Evolutionary conservation across 2,113 vertebrate species (phyloP), one percentile per base, ranked within the genome.

Genomic region (Myrmophylax atrothorax): DNA sequence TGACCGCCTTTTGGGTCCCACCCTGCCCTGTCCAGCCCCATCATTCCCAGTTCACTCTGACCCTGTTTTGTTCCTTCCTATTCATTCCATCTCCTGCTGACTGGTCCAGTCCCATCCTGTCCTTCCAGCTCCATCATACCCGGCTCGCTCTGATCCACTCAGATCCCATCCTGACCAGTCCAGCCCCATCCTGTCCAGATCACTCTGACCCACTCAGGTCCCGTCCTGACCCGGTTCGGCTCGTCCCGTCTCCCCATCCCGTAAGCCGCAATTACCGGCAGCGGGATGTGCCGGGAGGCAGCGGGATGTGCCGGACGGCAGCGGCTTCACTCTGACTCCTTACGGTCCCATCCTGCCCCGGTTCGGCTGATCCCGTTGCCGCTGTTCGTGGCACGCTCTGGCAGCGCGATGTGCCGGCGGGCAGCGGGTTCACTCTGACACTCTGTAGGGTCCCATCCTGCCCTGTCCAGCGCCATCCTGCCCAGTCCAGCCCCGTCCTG

Each of bases 21-120:
- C 38, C 35, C 60, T 67, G 4, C 42, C 28, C 2, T 1, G 29
- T 58, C 15, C 10, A 18, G 59, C 59, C 59, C 24, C 18, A 50
- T 76, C 42, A 42, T 80, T 19, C 26, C 47, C 19, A 1, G 5
- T 2, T 46, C 9, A 0, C 7, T 5, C 6, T 10, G n/a, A 24
- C 5, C 25, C 31, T 17, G 3, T 3, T 13, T 33, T 8, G 38
- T 37, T 46, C 26, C 9, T 4, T 68, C 33, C 8, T 60, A 26
- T 13, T 37, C 25, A 13, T 26, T 72, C 56, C 20, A 13, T 42
- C 25, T 10, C 20, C 10, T 62, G 55, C 35, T 42, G 46, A 49
- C 47, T 49, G 12, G 33, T 72, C 46, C 25, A 10, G 19, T 35
- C 20, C 8, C 25, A 13, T 62, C 66, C 35, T 33, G 53, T 42